Evolutionary conservation across 1,140 invertebrate species (phyloP), one percentile per base, ranked within the genome.

Genomic region (Drosophila setifemur): DNA sequence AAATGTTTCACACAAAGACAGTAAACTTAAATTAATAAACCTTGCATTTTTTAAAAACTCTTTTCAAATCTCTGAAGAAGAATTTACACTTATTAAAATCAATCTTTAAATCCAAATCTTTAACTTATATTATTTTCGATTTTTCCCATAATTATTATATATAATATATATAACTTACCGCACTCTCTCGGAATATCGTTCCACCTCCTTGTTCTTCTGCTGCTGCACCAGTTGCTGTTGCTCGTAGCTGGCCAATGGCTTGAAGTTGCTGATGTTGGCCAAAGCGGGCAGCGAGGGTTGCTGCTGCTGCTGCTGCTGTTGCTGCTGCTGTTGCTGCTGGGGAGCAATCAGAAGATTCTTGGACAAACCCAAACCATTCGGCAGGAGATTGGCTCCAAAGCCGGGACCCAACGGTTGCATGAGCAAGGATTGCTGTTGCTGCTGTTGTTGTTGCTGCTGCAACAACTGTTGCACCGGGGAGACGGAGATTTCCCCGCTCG

Each of bases 131-230:
- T n/a, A n/a, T n/a, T n/a, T n/a, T n/a, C n/a, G n/a, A n/a, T n/a
- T n/a, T n/a, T n/a, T n/a, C n/a, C n/a, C n/a, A n/a, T n/a, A n/a
- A n/a, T n/a, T n/a, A n/a, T n/a, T n/a, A n/a, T n/a, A n/a, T n/a
- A n/a, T n/a, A 4, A 50, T 37, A 11, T 40, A 14, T 8, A 0
- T 8, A 4, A 92, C 94, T 94, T 90, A 96, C 95, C 95, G 93
- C 83, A 94, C 92, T 85, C 95, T 92, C 89, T 97, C 96, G 29
- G 94, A 94, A 90, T 96, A 94, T 67, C 96, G 93, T 81, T 97
- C 96, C 52, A 95, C 93, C 90, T 96, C 96, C 73, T 93, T 87
- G 70, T 90, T 89, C 61, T 89, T 88, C 57, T 90, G 77, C 53
- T 88, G 85, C 50, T 89, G 85, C 49, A 89, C 66, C 7, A 88